phyloP scores from a whole-genome alignment of 2,888 invertebrate species.

The Agriopis marginaria region DNA sequence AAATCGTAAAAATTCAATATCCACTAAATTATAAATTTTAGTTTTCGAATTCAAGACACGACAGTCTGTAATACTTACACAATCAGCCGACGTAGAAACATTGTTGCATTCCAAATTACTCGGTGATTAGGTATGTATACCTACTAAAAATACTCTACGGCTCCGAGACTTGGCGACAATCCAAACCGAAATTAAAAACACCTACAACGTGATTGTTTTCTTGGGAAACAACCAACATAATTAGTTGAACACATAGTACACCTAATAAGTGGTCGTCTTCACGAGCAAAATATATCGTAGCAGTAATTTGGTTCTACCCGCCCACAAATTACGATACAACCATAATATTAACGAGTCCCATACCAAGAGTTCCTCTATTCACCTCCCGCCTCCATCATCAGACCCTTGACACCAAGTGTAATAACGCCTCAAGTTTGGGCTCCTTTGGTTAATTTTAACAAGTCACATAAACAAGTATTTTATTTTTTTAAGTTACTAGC shows the following conservation, averaged over 20 bases:
- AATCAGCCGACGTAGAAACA: constrained; percentile 47
- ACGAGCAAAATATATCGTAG: not conserved
- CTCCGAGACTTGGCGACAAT: constrained; percentile 58
- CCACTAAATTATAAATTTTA: not conserved
- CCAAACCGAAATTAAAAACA: constrained; percentile 55
- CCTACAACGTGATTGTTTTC: constrained; percentile 42
- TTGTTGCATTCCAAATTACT: constrained; percentile 59
- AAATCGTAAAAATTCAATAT: too few species aligned
- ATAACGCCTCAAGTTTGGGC: too few species aligned
- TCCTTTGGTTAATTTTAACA: too few species aligned
- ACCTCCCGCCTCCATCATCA: too few species aligned
- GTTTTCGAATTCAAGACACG: not conserved
- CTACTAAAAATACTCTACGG: constrained; percentile 67
- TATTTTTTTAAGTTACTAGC: too few species aligned
- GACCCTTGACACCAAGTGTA: too few species aligned
- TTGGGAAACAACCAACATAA: constrained; percentile 21
- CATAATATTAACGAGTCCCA: too few species aligned
- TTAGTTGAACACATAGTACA: constrained; percentile 7
- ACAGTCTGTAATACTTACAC: constrained; percentile 28
- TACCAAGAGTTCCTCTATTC: too few species aligned
- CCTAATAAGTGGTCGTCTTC: constrained; percentile 2
- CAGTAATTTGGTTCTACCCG: not conserved
- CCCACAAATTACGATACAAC: too few species aligned
- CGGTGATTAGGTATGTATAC: constrained; percentile 54
- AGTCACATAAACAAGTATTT: too few species aligned